Evolutionary conservation across 2,113 vertebrate genomes (phyloP).

Genomic region (Poeciliopsis turrubarensis): DNA sequence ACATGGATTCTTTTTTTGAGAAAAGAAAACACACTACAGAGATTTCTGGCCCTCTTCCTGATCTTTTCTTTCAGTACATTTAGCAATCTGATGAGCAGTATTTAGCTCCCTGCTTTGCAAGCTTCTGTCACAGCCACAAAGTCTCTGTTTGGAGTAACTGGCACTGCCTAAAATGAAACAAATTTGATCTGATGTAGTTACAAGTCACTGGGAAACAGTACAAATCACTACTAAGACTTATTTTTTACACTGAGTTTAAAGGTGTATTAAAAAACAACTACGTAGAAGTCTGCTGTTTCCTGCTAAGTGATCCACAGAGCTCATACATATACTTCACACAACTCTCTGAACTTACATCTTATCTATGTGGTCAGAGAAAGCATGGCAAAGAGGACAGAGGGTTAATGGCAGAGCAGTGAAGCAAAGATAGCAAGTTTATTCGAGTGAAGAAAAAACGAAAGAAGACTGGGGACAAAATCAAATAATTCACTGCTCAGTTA

Average conservation of each 20-base stretch:
- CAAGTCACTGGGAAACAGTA: constrained; percentile 29
- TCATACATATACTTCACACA: constrained; percentile 25
- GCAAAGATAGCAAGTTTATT: constrained; percentile 53
- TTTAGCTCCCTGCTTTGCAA: constrained; percentile 26
- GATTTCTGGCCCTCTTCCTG: not conserved
- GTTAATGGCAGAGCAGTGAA: constrained; percentile 48
- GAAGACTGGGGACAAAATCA: constrained; percentile 18
- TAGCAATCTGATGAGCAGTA: constrained; percentile 23
- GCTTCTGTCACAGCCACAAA: constrained; percentile 13
- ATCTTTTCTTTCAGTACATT: constrained; percentile 3
- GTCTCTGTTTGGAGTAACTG: constrained; percentile 28
- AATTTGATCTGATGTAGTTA: constrained; percentile 23
- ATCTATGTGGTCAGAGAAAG: constrained; percentile 53
- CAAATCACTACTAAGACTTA: constrained; percentile 22
- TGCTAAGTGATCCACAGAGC: constrained; percentile 22
- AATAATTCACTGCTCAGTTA: constrained; percentile 12
- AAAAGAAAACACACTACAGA: not conserved
- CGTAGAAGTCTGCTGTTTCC: constrained; percentile 4
- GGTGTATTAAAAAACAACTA: constrained; percentile 11
- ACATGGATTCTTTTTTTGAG: too few species aligned
- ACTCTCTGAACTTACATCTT: constrained; percentile 50
- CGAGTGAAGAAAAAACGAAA: constrained; percentile 10
- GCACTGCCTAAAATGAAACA: constrained; percentile 25
- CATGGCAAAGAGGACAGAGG: constrained; percentile 34
- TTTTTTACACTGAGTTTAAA: constrained; percentile 34